Base-by-base conservation (phyloP, 2,113 vertebrate species). In the Genyomyrus donnyi region DNA sequence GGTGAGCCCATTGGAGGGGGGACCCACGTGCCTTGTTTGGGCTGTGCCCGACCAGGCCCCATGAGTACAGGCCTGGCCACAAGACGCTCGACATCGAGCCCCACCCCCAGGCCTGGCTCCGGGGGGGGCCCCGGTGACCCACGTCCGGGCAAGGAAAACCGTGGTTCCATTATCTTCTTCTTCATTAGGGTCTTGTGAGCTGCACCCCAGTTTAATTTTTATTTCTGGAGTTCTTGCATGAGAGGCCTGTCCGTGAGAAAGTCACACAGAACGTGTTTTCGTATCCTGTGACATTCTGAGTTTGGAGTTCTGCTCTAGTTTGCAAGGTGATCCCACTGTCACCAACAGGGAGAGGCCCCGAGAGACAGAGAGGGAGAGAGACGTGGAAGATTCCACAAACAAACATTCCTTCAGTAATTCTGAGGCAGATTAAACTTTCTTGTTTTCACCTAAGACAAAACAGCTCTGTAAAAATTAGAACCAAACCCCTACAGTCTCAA, bases 391-490 rank as follows among this genome's bases (percentile, higher is more conserved):
- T 50, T 87, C 66, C 74, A 80, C 83, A 50, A 88, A 88, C 86
- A 74, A 77, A 48, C 50, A 31, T 80, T 74, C 52, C 89, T 62
- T 85, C 42, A 35, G 66, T 89, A 87, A 90, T 70, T 52, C 49
- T 31, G 10, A 11, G 39, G 49, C 35, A 88, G 91, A 89, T 89
- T 88, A 87, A 39, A 39, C 62, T 56, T 70, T 83, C 62, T 88
- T 70, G 31, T 35, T 89, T 53, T 88, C 86, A 90, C 56, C 35
- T 15, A 24, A 85, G 74, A 48, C 42, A 89, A 48, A 52, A 91
- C 88, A 70, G 85, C 27, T 90, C 91, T 90, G 35, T 2, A 52
- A n/a, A 89, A 62, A 84, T 70, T 89, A 45, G 48, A 74, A 50
- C 50, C 15, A 74, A 66, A 21, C 46, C 74, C 77, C 58, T 19